Evolutionary conservation across 2,797 vertebrate species (phyloP), one percentile per base, ranked within the genome.

Genomic region (Lacerta bilineata): DNA sequence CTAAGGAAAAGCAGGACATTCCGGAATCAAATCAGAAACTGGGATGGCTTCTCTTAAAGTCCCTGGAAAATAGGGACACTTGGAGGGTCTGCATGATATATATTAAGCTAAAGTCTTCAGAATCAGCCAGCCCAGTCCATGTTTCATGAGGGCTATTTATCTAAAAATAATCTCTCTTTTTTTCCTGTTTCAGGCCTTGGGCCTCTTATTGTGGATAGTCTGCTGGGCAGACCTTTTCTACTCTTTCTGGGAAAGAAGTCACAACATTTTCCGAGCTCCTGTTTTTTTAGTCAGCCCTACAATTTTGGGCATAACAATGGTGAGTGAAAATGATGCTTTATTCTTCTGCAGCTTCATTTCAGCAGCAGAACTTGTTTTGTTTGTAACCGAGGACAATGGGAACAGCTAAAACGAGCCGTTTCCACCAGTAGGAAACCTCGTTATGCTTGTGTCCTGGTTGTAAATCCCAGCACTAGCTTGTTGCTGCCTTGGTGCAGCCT

Each of bases 221-320:
- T 99, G 99, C 98, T 99, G 99, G 99, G 97, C 98, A 97, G 98
- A 99, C 96, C 98, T 99, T 88, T 99, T 99, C 96, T 99, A 98
- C 96, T 97, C 98, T 98, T 98, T 99, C 97, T 98, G 98, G 98
- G 98, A 99, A 98, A 98, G 97, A 97, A 98, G 92, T 96, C 90
- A 94, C 84, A 97, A 95, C 90, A 74, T 89, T 66, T 87, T 94
- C 29, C 93, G 89, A 46, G 96, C 98, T 50, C 97, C 98, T 0
- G 97, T 98, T 93, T 97, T 97, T 90, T 95, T 99, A 0, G 59
- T 99, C 95, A 98, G 98, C 85, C 99, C 99, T 15, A 98, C 98
- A 13, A 8, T 99, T 43, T 94, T 99, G 92, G 99, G 99, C 87
- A 94, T 99, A 93, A 99, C 98, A 87, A 99, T 99, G 99, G 99